Evolutionary conservation across 1,140 invertebrate species (phyloP).

Genomic region (Monomorium pharaonis): DNA sequence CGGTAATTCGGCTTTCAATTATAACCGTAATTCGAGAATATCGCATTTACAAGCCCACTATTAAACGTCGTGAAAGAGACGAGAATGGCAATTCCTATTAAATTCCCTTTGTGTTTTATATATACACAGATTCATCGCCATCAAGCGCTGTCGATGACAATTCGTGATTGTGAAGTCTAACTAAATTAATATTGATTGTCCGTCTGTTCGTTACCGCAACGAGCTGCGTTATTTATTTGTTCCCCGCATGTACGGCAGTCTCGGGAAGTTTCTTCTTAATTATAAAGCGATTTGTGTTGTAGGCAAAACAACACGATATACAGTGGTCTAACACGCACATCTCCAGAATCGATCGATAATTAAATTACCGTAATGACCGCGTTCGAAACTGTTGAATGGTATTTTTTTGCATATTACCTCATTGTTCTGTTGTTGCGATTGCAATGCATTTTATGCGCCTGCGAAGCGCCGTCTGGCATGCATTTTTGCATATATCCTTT

Average conservation of each 20-base stretch:
- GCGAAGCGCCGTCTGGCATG: conserved; percentile 49
- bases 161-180: not conserved
- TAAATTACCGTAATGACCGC: conserved; percentile 38
- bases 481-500: conserved; percentile 70
- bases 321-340: not conserved
- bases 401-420: not conserved
- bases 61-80: not conserved
- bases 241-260: not conserved
- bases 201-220: not conserved
- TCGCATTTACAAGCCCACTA: not conserved
- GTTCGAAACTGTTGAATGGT: conserved; percentile 14
- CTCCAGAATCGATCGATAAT: conserved; percentile 34
- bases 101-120: not conserved
- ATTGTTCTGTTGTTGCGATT: conserved; percentile 17
- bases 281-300: conserved; percentile 10
- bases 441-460: conserved; percentile 58
- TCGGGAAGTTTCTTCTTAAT: conserved; percentile 16
- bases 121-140: not conserved
- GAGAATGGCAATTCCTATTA: not conserved
- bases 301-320: conserved; percentile 1
- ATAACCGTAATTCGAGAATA: conserved; percentile 15
- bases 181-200: conserved; percentile 24
- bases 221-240: conserved; percentile 12
- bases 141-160: conserved; percentile 2
- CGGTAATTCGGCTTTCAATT: conserved; percentile 15